Evolutionary conservation across 2,888 invertebrate species (phyloP).

Genomic region (Elgonia sp.): DNA sequence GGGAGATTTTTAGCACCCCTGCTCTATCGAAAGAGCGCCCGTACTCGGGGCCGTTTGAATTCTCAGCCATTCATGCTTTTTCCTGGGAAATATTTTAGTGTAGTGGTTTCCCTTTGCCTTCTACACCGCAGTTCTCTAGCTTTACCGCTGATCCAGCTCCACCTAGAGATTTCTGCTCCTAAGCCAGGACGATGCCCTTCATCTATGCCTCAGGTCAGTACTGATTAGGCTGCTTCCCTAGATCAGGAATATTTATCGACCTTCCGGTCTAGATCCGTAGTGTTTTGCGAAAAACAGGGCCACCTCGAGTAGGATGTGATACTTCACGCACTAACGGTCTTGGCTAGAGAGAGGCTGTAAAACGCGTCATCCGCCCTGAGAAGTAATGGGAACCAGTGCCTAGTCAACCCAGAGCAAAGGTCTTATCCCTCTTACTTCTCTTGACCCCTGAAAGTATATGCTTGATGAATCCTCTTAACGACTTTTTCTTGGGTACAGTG

Average conservation of each 20-base stretch:
- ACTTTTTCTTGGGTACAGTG: not conserved
- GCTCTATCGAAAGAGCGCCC: not conserved
- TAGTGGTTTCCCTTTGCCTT: not conserved
- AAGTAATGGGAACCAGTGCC: no score
- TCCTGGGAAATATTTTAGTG: not conserved
- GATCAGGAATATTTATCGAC: slow-evolving; percentile 2
- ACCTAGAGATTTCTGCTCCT: no score
- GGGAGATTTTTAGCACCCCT: not conserved
- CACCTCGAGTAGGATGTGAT: slow-evolving; percentile 1
- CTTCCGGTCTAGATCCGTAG: slow-evolving; percentile 3
- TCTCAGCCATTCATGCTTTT: not conserved
- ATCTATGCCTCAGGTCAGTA: not conserved
- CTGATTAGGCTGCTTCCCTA: not conserved
- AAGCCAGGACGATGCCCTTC: no score
- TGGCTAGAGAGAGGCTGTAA: no score
- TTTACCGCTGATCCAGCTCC: no score
- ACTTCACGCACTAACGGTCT: no score
- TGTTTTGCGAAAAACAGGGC: slow-evolving; percentile 2
- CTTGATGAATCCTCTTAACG: no score
- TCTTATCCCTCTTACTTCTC: no score
- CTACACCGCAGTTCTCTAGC: not conserved
- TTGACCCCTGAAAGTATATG: no score
- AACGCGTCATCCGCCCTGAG: no score
- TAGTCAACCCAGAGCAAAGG: no score
- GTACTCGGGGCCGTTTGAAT: not conserved